A percentile compares a stretch with the other conserved stretches of the same genome.
These are phyloP conservation scores for Pelobates fuscus DNA, from an alignment of 2,113 vertebrate genomes.

Conservation along the genomic window DNA sequence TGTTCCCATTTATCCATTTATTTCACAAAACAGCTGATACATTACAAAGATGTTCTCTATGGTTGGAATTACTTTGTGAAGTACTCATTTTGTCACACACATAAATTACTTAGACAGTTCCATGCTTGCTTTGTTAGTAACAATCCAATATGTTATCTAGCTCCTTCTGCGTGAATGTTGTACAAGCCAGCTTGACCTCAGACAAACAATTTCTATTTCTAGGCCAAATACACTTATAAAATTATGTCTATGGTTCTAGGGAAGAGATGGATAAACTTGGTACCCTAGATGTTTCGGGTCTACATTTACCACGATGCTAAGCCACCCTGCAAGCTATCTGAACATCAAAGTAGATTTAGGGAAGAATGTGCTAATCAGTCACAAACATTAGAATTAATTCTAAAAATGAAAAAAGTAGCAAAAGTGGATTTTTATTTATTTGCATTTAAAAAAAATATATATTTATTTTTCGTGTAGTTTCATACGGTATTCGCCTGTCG, in stretches of 20 bases:
- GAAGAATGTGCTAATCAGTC: no score
- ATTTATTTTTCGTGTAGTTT: no score
- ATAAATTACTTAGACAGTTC: slow-evolving; percentile 18
- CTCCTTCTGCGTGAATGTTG: slow-evolving; percentile 21
- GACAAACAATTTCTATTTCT: not conserved
- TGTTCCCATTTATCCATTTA: slow-evolving; percentile 39
- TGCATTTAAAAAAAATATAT: no score
- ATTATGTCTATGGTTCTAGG: slow-evolving; percentile 8
- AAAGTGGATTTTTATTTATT: no score
- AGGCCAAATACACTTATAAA: not conserved
- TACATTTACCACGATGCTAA: no score
- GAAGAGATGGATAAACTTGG: no score
- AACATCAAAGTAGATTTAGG: no score
- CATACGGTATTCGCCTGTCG: no score
- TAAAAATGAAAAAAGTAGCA: no score
- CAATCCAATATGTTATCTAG: slow-evolving; percentile 30
- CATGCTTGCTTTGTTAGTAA: not conserved
- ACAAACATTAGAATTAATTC: no score
- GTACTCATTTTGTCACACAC: slow-evolving; percentile 23
- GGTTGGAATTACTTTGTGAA: slow-evolving; percentile 27
- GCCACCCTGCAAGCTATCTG: no score
- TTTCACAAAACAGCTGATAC: slow-evolving; percentile 26
- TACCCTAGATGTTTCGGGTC: no score
- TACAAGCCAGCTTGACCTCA: slow-evolving; percentile 31
- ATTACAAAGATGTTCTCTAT: slow-evolving; percentile 25